phyloP scores from a whole-genome alignment of 2,113 vertebrate species.

The Ceyx margarethae region DNA sequence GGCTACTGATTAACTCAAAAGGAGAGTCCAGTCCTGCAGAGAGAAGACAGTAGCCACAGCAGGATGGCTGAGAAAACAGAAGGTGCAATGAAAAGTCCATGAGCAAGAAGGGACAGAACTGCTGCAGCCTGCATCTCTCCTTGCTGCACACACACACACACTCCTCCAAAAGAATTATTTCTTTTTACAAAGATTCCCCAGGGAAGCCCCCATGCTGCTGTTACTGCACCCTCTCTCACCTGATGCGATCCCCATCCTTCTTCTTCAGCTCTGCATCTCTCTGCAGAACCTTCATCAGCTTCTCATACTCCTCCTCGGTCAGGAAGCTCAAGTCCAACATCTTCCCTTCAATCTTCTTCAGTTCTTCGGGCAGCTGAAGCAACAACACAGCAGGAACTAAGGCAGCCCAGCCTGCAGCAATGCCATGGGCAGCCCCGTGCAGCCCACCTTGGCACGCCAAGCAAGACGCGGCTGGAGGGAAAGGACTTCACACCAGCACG shows the following conservation, averaged over 20 bases:
- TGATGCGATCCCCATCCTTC: slow-evolving; percentile 75
- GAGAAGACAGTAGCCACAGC: neutral
- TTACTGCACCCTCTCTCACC: slow-evolving; percentile 25
- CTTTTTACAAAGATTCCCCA: neutral
- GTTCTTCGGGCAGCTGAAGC: neutral
- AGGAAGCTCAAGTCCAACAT: slow-evolving; percentile 76
- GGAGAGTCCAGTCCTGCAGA: neutral
- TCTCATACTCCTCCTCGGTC: slow-evolving; percentile 72
- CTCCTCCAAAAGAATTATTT: neutral
- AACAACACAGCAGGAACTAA: neutral
- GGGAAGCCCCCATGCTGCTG: neutral
- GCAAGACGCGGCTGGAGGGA: neutral
- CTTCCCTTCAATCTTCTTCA: slow-evolving; percentile 6
- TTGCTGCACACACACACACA: neutral
- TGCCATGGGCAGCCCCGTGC: slow-evolving; percentile 1
- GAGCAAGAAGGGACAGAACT: neutral
- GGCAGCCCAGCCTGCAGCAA: neutral
- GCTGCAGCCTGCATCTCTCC: neutral
- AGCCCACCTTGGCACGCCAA: neutral
- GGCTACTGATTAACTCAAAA: neutral
- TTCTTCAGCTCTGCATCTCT: slow-evolving; percentile 75
- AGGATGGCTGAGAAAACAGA: neutral
- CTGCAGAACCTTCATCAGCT: slow-evolving; percentile 73
- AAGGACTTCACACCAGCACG: slow-evolving; percentile 19
- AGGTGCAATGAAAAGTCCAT: neutral